A percentile compares a stretch with the other conserved stretches of the same genome.
Evolutionary conservation across 2,888 invertebrate genomes (phyloP).

Genomic region (Zonitis immaculata): DNA sequence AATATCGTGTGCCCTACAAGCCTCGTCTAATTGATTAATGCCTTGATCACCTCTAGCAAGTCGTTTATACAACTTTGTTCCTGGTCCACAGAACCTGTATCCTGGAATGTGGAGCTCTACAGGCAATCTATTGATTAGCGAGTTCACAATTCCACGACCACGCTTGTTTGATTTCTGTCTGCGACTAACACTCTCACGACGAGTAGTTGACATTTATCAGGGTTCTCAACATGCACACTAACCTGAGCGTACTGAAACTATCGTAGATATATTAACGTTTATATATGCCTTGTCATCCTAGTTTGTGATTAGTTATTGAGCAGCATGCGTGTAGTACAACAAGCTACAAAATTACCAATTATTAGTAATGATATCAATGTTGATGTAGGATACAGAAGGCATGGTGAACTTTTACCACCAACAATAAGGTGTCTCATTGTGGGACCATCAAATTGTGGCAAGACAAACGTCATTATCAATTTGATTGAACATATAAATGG

Average conservation of each 20-base stretch:
- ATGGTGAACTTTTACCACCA: not conserved
- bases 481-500: conserved; percentile 1
- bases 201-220: not conserved
- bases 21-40: conserved; percentile 35
- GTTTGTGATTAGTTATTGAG: too few relatives aligned
- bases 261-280: too few relatives aligned
- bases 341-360: too few relatives aligned
- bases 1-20: conserved; percentile 39
- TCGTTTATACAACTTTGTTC: conserved; percentile 29
- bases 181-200: too few relatives aligned
- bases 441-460: conserved; percentile 6
- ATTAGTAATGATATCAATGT: too few relatives aligned
- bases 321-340: too few relatives aligned
- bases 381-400: not conserved
- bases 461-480: conserved; percentile 4
- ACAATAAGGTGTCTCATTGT: conserved; percentile 2
- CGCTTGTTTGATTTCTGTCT: too few relatives aligned
- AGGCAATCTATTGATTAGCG: conserved; percentile 26
- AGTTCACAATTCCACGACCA: conserved; percentile 23
- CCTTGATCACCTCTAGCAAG: conserved; percentile 37
- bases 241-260: too few relatives aligned
- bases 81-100: conserved; percentile 27
- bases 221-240: too few relatives aligned
- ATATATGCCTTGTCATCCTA: too few relatives aligned
- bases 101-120: conserved; percentile 27